Evolutionary conservation across 2,113 vertebrate genomes (phyloP).

Genomic region (Daphoenositta chrysoptera): DNA sequence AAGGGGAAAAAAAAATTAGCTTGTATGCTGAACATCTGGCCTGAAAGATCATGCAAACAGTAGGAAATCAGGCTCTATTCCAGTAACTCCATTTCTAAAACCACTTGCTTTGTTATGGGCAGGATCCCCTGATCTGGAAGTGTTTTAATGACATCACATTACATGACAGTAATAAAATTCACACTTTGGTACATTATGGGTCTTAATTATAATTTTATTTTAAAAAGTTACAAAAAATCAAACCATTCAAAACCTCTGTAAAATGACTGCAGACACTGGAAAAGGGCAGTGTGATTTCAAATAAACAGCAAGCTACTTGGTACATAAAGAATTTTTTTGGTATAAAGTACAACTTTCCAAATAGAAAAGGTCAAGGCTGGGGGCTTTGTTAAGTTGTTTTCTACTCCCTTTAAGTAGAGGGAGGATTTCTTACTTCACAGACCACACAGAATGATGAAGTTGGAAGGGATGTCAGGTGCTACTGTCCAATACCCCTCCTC

Average conservation of each 20-base stretch:
- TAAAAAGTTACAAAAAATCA: constrained; percentile 30
- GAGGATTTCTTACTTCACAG: neutral
- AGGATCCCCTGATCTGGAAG: neutral
- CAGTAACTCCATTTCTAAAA: neutral
- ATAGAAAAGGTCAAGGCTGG: neutral
- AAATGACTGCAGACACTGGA: neutral
- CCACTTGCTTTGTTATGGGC: neutral
- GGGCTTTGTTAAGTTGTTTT: neutral
- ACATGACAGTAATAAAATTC: constrained; percentile 4
- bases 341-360: neutral
- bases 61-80: neutral
- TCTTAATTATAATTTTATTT: constrained; percentile 27
- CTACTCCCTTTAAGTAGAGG: neutral
- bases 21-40: neutral
- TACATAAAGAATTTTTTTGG: neutral
- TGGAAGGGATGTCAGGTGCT: neutral
- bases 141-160: constrained; percentile 6
- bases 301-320: neutral
- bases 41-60: neutral
- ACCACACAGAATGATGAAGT: neutral
- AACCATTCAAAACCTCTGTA: neutral
- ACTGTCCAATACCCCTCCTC: neutral
- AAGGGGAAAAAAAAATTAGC: neutral
- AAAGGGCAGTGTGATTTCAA: neutral
- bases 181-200: neutral